phyloP scores from a whole-genome alignment of 2,888 invertebrate genomes.

The Polydrusus cervinus region DNA sequence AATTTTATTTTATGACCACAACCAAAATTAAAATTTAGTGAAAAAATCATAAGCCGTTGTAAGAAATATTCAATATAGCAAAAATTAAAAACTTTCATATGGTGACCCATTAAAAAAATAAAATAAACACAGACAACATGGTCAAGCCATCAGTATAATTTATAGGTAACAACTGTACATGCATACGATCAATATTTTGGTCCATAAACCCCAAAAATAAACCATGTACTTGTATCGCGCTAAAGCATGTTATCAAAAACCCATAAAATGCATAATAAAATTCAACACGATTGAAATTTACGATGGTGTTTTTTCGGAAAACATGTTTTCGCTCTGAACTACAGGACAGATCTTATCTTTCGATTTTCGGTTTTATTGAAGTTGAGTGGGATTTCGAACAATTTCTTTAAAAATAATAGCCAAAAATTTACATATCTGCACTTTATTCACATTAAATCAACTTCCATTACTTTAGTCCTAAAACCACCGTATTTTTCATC shows the following conservation, averaged over 20 bases:
- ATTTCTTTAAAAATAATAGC: conserved; percentile 21
- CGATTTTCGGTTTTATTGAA: conserved; percentile 42
- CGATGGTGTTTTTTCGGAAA: conserved; percentile 46
- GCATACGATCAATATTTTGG: conserved; percentile 15
- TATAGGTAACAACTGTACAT: conserved; percentile 13
- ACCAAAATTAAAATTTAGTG: too few species aligned
- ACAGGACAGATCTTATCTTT: conserved; percentile 52
- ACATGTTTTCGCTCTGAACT: conserved; percentile 44
- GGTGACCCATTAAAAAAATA: not conserved
- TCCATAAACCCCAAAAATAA: conserved; percentile 36
- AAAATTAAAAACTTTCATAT: too few species aligned
- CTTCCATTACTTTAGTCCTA: not conserved
- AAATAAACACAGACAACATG: too few species aligned
- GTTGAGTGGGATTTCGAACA: conserved; percentile 42
- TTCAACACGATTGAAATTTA: conserved; percentile 51
- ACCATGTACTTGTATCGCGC: conserved; percentile 37
- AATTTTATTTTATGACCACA: too few species aligned
- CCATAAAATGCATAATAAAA: conserved; percentile 55
- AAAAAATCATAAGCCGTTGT: not conserved
- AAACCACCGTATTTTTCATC: not conserved
- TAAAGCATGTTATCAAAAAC: conserved; percentile 50
- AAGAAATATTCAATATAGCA: not conserved
- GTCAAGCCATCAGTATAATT: not conserved
- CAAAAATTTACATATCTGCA: conserved; percentile 12
- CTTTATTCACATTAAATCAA: not conserved